Conservation (phyloP, 23 tunicate species). For the Halocynthia aurantium region DNA sequence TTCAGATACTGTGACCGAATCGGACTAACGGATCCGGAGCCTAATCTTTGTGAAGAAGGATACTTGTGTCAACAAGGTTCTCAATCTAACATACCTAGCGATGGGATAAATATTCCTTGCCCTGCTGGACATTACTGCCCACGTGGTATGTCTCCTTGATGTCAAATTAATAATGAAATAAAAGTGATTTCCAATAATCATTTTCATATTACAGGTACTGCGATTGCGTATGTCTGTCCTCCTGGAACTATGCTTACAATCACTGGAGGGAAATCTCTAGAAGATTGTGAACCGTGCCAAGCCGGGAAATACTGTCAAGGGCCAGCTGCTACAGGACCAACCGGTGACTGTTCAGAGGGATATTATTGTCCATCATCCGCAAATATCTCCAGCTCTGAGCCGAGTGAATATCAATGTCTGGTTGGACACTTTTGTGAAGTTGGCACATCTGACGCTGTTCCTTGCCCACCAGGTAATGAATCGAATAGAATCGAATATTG, state of each 20-base stretch:
- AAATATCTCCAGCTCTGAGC: slow-evolving; percentile 21
- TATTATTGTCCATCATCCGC: slow-evolving; percentile 82
- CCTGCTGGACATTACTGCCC: slow-evolving; percentile 85
- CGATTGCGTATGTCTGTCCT: slow-evolving; percentile 37
- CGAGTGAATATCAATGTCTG: slow-evolving; percentile 81
- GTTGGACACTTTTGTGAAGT: slow-evolving; percentile 56
- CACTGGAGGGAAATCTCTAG: slow-evolving; percentile 11
- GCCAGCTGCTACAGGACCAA: slow-evolving; percentile 16
- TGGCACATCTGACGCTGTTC: slow-evolving; percentile 36
- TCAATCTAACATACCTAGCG: neutral
- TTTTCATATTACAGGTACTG: slow-evolving; percentile 20
- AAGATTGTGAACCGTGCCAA: slow-evolving; percentile 75
- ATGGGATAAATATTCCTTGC: slow-evolving; percentile 38
- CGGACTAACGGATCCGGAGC: slow-evolving; percentile 44
- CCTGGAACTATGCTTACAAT: slow-evolving; percentile 47
- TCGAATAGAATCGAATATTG: too few relatives aligned
- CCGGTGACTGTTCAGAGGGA: slow-evolving; percentile 75
- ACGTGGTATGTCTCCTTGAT: slow-evolving; percentile 27
- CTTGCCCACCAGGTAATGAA: slow-evolving; percentile 52
- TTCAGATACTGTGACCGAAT: slow-evolving; percentile 37
- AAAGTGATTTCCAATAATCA: neutral
- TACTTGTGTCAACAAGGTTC: slow-evolving; percentile 31
- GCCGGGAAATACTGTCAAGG: slow-evolving; percentile 52
- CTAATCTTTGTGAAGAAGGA: slow-evolving; percentile 60
- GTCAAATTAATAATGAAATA: neutral